Percentiles rank a stretch among this genome's conserved stretches.
These are phyloP conservation scores for Iselma pallidipennis DNA, from an alignment of 2,888 invertebrate species.

Conservation along the genomic window DNA sequence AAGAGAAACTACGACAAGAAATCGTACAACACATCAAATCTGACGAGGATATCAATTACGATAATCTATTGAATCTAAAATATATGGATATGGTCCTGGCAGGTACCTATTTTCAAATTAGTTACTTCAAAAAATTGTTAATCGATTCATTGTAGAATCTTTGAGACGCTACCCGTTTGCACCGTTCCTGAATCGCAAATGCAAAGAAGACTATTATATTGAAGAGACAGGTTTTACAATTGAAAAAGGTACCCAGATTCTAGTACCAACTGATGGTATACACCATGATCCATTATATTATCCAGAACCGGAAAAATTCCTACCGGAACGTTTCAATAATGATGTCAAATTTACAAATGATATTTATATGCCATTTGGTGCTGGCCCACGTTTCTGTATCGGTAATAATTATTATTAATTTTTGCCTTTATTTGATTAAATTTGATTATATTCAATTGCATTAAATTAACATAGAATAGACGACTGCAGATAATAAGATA, in stretches of 20 bases:
- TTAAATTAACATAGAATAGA: neutral
- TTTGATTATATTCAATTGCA: neutral
- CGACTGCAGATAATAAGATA: neutral
- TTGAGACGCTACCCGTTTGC: constrained; percentile 55
- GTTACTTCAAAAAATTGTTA: neutral
- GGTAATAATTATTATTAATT: constrained; percentile 35
- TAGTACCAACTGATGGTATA: constrained; percentile 48
- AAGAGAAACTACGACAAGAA: constrained; percentile 57
- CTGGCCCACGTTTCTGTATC: constrained; percentile 50
- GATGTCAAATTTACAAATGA: constrained; percentile 39
- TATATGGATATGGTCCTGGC: constrained; percentile 59
- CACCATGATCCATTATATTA: constrained; percentile 51
- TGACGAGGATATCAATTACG: constrained; percentile 54
- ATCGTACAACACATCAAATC: constrained; percentile 46
- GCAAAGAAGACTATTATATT: constrained; percentile 45
- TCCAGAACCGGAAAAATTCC: constrained; percentile 53
- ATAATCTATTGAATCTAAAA: constrained; percentile 57
- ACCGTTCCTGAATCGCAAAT: constrained; percentile 43
- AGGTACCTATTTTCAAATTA: constrained; percentile 42
- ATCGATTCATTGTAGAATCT: constrained; percentile 45
- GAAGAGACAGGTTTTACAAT: constrained; percentile 50
- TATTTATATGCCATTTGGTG: constrained; percentile 48
- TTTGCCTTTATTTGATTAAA: neutral
- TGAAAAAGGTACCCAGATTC: constrained; percentile 51
- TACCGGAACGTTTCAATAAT: constrained; percentile 53